Evolutionary conservation across 2,888 invertebrate genomes (phyloP), one percentile per base, ranked within the genome.

Genomic region (Eucera pruinosa): DNA sequence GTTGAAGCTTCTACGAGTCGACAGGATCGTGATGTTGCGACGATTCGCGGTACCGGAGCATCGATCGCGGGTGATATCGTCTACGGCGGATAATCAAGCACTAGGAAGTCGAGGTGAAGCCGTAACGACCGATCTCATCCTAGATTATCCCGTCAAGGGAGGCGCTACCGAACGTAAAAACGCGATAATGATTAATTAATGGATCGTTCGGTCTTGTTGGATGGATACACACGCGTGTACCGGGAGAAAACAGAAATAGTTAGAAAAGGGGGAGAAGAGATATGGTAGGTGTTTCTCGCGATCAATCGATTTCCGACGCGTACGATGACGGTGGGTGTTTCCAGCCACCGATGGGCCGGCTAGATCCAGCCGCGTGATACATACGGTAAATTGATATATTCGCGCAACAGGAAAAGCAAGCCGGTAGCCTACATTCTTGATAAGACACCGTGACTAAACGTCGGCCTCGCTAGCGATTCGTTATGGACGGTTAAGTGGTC

Each of bases 371-470:
- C 33, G 23, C 66, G 48, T n/a, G 78, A 78, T 77, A 71, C 62
- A 64, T 62, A 66, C 78, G 78, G 78, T 77, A 72, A 79, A 79
- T 79, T 79, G 78, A 79, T 79, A 79, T 79, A 79, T 79, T 79
- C 78, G 62, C 60, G 62, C 78, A 79, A 79, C 64, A 79, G 78
- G 78, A 79, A 77, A 79, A 79, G 47, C 78, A 77, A 68, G 66
- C 39, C 67, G 58, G 78, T 79, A 79, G 78, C 78, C 78, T 77
- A 79, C 78, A 79, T 79, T 79, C 78, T 50, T 78, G 78, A 79
- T 79, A 79, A 79, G 78, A 72, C 78, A 78, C 78, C 78, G 78
- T 79, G 72, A 79, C 78, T 79, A 79, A 79, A 79, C 67, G 78
- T 30, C 41, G 62, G 25, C 25, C 25, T 43, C 43, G 27, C 25